Conservation (phyloP, 2,888 invertebrate genomes). For the Apodemia duryi region DNA sequence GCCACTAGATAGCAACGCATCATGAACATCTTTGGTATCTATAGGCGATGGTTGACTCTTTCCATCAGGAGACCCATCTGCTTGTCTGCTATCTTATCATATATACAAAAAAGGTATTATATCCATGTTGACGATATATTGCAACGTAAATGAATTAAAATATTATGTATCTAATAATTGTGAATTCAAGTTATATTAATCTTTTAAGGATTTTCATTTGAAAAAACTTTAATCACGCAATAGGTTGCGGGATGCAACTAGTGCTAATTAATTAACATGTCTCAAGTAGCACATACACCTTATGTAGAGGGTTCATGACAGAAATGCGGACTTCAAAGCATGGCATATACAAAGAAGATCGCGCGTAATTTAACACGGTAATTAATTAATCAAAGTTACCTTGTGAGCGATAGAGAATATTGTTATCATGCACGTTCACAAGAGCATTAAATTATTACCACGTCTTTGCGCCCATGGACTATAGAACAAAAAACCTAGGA, state of each 20-base stretch:
- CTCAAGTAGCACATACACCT: background rate
- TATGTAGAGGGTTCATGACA: background rate
- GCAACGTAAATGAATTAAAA: no score
- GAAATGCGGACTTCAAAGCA: conserved; percentile 9
- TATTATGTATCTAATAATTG: no score
- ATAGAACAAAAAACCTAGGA: background rate
- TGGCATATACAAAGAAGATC: conserved; percentile 4
- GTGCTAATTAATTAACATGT: background rate
- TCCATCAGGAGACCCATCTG: no score
- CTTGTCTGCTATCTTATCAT: no score
- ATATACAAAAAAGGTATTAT: no score
- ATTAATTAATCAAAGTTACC: conserved; percentile 1
- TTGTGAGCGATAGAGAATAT: background rate
- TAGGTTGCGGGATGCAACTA: background rate
- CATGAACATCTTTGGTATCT: no score
- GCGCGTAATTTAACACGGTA: conserved; percentile 5
- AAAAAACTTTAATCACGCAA: no score
- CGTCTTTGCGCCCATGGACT: background rate
- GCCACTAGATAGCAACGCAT: no score
- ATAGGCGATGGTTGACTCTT: no score
- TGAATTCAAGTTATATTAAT: no score
- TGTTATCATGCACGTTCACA: background rate
- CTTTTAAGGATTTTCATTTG: no score
- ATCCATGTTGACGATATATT: no score
- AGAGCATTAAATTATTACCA: background rate